These are phyloP conservation scores for Sinocyclocheilus rhinocerous DNA, from an alignment of 2,113 vertebrate genomes.

Conservation along the genomic window DNA sequence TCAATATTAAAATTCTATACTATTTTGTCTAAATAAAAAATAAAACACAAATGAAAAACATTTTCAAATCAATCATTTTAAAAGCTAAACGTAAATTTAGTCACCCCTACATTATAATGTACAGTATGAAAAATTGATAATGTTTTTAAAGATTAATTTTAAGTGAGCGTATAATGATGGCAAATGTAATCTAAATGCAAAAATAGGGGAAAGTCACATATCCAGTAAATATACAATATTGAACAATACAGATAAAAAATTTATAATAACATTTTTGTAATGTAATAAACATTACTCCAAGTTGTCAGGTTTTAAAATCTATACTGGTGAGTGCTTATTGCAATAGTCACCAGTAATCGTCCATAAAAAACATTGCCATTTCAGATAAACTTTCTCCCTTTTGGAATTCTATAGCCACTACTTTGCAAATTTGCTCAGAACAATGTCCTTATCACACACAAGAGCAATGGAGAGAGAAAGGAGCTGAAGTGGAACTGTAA, in stretches of 20 bases:
- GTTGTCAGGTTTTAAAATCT: background rate
- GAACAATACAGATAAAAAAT: background rate
- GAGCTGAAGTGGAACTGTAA: background rate
- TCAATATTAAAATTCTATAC: background rate
- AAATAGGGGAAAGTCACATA: background rate
- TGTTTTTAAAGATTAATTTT: too few relatives aligned
- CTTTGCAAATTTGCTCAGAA: background rate
- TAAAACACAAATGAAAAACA: background rate
- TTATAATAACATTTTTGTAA: background rate
- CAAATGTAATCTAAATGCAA: too few relatives aligned
- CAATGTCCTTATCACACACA: slow-evolving; percentile 2
- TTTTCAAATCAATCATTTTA: background rate
- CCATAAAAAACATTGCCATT: background rate
- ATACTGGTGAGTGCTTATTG: background rate
- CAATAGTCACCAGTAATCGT: background rate
- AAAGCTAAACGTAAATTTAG: too few relatives aligned
- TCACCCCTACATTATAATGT: too few relatives aligned
- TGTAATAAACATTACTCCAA: background rate
- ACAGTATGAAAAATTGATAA: too few relatives aligned
- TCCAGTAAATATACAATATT: too few relatives aligned
- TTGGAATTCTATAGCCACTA: background rate
- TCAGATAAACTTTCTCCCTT: background rate
- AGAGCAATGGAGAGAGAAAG: background rate
- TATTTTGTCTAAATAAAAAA: background rate
- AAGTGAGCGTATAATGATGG: too few relatives aligned